Evolutionary conservation across 2,888 invertebrate genomes (phyloP), one percentile per base, ranked within the genome.

Genomic region (Lochmaea capreae): DNA sequence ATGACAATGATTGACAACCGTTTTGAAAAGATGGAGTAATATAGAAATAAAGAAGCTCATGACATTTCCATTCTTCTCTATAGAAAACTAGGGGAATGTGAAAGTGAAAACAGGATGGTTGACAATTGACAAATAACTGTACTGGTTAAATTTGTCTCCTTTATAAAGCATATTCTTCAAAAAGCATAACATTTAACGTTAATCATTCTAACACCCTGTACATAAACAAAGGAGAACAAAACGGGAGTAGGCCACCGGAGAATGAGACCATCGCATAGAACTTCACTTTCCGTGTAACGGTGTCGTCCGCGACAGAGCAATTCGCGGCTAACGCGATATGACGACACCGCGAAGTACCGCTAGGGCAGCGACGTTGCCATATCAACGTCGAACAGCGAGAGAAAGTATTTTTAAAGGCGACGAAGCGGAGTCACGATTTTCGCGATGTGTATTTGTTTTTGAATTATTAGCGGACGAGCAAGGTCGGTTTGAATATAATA

Each of bases 261-360:
- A 85, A 84, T 83, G 82, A 83, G 85, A 81, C 76, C 84, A 83
- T 79, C 79, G 84, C 81, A 82, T 85, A 85, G 85, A 84, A 81
- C 82, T 85, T 85, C 85, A 84, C 85, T 85, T 85, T 85, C 85
- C 79, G 80, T 85, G 57, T 84, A 85, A 85, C 85, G 84, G 85
- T 84, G 77, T 78, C 71, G 62, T 62, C 42, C 62, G 42, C 62
- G 62, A 16, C 62, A 18, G 18, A 43, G 62, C 62, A 12, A 42
- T 63, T 63, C 42, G 70, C 70, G 63, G 70, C 57, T 70, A 63
- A 57, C 57, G 52, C 69, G 63, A 62, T 69, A 39, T 81, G 80
- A 81, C 80, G 80, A 63, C 77, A 78, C 77, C 66, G 62, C 68
- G 69, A 70, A 77, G 77, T 80, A 80, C 80, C 80, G 80, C 76